Conservation (phyloP, 2,797 vertebrate species). For the Semaprochilodus insignis region DNA sequence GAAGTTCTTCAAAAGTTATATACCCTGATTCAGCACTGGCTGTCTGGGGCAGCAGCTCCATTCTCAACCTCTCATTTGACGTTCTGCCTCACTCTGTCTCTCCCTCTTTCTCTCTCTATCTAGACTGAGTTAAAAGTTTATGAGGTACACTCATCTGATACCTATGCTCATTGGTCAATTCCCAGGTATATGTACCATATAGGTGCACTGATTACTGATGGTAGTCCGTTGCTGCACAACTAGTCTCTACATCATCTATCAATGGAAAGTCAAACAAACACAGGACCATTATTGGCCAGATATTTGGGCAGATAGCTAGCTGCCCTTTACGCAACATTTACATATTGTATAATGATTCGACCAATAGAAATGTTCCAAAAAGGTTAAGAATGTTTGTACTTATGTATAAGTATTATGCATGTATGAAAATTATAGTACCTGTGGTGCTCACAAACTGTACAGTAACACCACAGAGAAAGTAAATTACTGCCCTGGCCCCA, state of each 20-base stretch:
- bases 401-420: too few species aligned
- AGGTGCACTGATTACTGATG: neutral
- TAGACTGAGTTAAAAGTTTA: neutral
- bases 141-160: neutral
- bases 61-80: constrained; percentile 27
- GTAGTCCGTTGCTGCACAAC: neutral
- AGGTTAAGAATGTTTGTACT: too few species aligned
- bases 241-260: neutral
- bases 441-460: too few species aligned
- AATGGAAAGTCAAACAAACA: neutral
- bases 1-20: constrained; percentile 1
- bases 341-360: too few species aligned
- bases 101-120: constrained; percentile 16
- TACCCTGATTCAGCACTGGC: constrained; percentile 5
- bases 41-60: constrained; percentile 25
- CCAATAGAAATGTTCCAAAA: too few species aligned
- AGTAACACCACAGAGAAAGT: too few species aligned
- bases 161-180: neutral
- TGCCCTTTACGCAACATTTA: neutral
- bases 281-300: neutral
- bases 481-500: too few species aligned
- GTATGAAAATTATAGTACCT: neutral
- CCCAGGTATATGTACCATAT: neutral
- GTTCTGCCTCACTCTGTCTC: constrained; percentile 9
- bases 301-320: too few species aligned